Conservation (phyloP, 35 echinoderm and acorn worm species). For the Ophioderma brevispina region DNA sequence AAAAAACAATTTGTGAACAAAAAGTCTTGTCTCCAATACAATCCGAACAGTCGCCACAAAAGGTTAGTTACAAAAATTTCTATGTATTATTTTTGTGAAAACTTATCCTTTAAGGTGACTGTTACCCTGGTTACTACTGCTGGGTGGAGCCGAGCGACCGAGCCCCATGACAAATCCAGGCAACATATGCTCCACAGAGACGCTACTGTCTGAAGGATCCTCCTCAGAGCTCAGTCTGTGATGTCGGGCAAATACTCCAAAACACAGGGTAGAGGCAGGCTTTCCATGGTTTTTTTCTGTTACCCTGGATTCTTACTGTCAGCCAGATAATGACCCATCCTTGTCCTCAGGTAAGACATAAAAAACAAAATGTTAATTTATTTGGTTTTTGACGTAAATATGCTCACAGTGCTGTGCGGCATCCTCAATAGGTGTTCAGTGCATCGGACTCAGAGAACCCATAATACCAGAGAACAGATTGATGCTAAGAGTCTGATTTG, state of each 20-base stretch:
- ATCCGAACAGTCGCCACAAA: too few relatives aligned
- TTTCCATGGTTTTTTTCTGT: constrained; percentile 39
- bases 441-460: too few relatives aligned
- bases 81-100: too few relatives aligned
- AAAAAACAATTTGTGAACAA: too few relatives aligned
- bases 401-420: too few relatives aligned
- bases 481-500: too few relatives aligned
- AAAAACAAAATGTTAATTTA: too few relatives aligned
- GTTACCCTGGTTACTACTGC: constrained; percentile 83
- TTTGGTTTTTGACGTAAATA: too few relatives aligned
- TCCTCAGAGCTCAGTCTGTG: constrained; percentile 54
- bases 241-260: constrained; percentile 72
- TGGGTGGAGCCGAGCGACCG: constrained; percentile 63
- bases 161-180: constrained; percentile 87
- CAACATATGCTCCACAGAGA: constrained; percentile 64
- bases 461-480: too few relatives aligned
- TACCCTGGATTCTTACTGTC: constrained; percentile 67
- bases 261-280: constrained; percentile 61
- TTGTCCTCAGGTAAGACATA: constrained; percentile 89
- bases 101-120: constrained; percentile 68
- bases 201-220: constrained; percentile 69
- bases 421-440: too few relatives aligned
- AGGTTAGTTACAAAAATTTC: too few relatives aligned
- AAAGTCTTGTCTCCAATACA: too few relatives aligned
- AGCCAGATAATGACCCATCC: constrained; percentile 78